Evolutionary conservation across 2,113 vertebrate species (phyloP).

Genomic region (Oenanthe oenanthe): DNA sequence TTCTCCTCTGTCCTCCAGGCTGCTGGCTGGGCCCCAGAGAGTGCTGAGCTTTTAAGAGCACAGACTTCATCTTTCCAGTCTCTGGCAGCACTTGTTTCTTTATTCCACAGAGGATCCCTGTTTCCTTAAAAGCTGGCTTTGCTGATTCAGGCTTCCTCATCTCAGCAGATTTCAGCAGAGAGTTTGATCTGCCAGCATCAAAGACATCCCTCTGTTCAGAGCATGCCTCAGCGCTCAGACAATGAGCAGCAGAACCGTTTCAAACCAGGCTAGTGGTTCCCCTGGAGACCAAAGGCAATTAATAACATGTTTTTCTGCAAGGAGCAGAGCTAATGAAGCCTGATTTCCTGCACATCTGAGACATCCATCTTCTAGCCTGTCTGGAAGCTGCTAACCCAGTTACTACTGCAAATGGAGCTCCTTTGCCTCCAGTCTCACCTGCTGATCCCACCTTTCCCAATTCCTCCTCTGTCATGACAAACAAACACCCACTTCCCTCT

Average conservation of each 20-base stretch:
- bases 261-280: background rate
- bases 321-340: conserved; percentile 55
- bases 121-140: conserved; percentile 46
- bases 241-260: background rate
- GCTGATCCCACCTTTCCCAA: background rate
- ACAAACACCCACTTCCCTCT: background rate
- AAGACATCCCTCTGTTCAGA: conserved; percentile 26
- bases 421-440: background rate
- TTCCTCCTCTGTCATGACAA: background rate
- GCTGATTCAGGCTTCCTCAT: conserved; percentile 45
- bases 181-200: conserved; percentile 46
- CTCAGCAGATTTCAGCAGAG: conserved; percentile 14
- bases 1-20: background rate
- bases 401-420: background rate
- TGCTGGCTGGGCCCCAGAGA: background rate
- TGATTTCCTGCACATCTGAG: conserved; percentile 10
- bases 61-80: background rate
- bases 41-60: background rate
- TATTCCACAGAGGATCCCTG: conserved; percentile 12
- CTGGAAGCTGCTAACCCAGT: background rate
- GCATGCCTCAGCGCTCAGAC: background rate
- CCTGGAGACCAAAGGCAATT: conserved; percentile 42
- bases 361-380: background rate
- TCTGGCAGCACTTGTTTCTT: background rate
- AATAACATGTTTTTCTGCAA: conserved; percentile 47